These are phyloP conservation scores for Amphiprion ocellaris DNA, from an alignment of 2,113 vertebrate genomes.

Conservation along the genomic window DNA sequence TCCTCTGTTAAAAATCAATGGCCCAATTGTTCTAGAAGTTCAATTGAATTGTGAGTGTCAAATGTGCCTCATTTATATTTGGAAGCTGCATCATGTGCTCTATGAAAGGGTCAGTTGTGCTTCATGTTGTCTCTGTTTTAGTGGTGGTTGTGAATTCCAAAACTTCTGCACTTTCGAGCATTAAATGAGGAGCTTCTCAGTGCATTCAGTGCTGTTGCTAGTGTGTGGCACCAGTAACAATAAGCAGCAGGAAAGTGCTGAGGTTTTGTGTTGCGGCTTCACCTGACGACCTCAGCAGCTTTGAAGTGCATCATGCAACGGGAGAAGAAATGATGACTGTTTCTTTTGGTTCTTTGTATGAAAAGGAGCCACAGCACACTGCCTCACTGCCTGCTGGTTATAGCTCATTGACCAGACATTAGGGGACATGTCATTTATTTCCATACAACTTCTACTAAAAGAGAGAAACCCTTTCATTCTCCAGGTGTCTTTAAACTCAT, in stretches of 20 bases:
- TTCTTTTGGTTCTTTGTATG: not conserved
- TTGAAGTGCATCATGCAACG: not conserved
- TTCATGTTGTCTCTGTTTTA: not conserved
- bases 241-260: not conserved
- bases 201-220: too few relatives aligned
- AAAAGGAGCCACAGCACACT: too few relatives aligned
- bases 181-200: too few relatives aligned
- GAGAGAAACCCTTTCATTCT: not conserved
- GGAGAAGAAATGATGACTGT: not conserved
- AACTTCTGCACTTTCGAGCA: too few relatives aligned
- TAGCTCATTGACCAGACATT: too few relatives aligned
- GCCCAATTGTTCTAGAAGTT: not conserved
- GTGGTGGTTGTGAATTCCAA: too few relatives aligned
- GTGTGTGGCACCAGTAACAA: too few relatives aligned
- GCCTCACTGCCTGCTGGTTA: not conserved
- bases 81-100: too few relatives aligned
- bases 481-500: constrained; percentile 18
- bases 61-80: too few relatives aligned
- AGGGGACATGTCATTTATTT: not conserved
- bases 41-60: not conserved
- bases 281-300: constrained; percentile 20
- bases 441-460: not conserved
- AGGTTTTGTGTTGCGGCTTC: not conserved
- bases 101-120: not conserved
- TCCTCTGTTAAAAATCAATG: not conserved